Percentiles rank a stretch among this genome's conserved stretches.
Evolutionary conservation across 1,140 invertebrate genomes (phyloP).

Genomic region (Macrobrachium nipponense): DNA sequence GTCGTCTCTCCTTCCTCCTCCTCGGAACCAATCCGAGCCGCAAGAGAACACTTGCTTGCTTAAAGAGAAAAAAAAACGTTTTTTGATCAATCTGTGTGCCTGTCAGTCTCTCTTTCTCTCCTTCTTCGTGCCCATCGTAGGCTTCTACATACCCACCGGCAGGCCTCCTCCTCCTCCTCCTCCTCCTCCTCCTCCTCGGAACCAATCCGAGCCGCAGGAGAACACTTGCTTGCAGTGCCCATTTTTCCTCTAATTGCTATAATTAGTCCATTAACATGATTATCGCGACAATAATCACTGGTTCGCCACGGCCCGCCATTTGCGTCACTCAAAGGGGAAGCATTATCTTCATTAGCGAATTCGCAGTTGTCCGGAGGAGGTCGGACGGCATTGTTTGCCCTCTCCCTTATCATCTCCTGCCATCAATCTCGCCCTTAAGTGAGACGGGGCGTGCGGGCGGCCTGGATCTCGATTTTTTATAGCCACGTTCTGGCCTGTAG

Average conservation of each 20-base stretch:
- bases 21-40: too few relatives aligned
- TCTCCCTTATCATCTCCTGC: neutral
- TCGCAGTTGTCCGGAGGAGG: conserved; percentile 29
- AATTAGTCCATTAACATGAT: conserved; percentile 49
- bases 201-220: neutral
- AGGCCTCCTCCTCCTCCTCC: neutral
- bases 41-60: neutral
- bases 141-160: neutral
- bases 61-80: too few relatives aligned
- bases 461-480: too few relatives aligned
- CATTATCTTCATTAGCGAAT: conserved; percentile 51
- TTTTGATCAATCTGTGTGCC: too few relatives aligned
- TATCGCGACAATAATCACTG: conserved; percentile 35
- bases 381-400: neutral
- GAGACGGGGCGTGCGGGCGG: too few relatives aligned
- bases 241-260: conserved; percentile 30
- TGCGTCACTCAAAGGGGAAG: conserved; percentile 30
- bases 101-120: conserved; percentile 3
- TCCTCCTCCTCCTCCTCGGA: neutral
- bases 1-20: neutral
- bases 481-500: too few relatives aligned
- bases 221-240: neutral
- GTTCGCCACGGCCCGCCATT: conserved; percentile 21
- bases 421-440: neutral
- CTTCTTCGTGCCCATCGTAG: neutral